These are phyloP conservation scores for Anabas testudineus DNA, from an alignment of 2,797 vertebrate species.

Conservation along the genomic window DNA sequence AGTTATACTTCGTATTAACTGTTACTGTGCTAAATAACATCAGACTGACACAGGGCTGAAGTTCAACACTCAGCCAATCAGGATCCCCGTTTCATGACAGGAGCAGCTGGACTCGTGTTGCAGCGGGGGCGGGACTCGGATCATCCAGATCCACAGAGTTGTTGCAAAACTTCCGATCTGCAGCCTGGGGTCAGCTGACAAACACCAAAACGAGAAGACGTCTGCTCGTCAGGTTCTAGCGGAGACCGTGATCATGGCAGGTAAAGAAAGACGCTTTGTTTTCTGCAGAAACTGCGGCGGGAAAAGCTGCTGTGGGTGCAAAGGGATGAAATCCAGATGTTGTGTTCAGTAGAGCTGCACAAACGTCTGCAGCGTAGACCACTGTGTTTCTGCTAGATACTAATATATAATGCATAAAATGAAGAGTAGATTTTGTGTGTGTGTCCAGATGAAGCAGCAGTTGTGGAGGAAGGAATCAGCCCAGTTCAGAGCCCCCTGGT, in stretches of 20 bases:
- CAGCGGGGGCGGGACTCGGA: conserved; percentile 36
- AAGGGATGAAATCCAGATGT: conserved; percentile 15
- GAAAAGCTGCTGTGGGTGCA: background rate
- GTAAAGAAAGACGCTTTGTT: too few species aligned
- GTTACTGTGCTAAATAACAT: too few species aligned
- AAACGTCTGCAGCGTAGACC: too few species aligned
- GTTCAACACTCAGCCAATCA: conserved; percentile 9
- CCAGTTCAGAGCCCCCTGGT: conserved; percentile 62
- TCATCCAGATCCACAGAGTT: background rate
- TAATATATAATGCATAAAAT: too few species aligned
- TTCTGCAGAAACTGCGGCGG: too few species aligned
- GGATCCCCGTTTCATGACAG: too few species aligned
- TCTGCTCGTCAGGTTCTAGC: accelerated
- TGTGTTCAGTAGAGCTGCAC: conserved; percentile 2
- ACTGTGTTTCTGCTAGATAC: too few species aligned
- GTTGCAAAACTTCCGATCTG: conserved; percentile 36
- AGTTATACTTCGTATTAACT: too few species aligned
- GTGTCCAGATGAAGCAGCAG: conserved; percentile 50
- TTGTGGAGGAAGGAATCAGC: conserved; percentile 16
- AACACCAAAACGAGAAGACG: background rate
- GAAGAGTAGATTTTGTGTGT: too few species aligned
- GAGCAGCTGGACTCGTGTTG: conserved; percentile 21
- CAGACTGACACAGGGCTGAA: too few species aligned
- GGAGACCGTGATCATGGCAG: background rate
- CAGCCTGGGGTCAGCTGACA: background rate